Percentiles rank a stretch among this genome's conserved stretches.
Conservation (phyloP, 2,113 vertebrate genomes). For the Lepus americanus region DNA sequence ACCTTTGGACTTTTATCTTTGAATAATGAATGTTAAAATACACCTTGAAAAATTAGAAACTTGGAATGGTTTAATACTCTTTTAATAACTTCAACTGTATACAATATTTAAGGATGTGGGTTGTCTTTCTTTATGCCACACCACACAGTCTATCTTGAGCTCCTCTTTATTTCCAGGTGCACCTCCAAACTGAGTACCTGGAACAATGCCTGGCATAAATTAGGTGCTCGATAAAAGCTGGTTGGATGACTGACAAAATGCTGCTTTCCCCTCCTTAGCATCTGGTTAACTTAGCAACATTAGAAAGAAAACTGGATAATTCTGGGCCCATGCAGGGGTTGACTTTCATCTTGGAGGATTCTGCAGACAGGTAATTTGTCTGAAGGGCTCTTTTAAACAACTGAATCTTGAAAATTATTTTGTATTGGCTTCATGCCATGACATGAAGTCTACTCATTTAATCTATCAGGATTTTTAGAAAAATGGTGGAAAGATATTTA, state of each 20-base stretch:
- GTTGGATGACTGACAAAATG: constrained; percentile 7
- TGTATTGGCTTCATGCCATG: background rate
- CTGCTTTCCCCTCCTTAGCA: background rate
- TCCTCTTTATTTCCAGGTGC: constrained; percentile 5
- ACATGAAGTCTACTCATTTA: background rate
- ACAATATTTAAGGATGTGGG: background rate
- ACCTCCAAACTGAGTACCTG: background rate
- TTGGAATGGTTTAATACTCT: background rate
- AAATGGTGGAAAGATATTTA: constrained; percentile 10
- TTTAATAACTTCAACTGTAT: background rate
- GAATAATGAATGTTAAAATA: background rate
- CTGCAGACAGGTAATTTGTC: background rate
- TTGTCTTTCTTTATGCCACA: background rate
- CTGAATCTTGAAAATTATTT: background rate
- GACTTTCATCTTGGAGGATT: background rate
- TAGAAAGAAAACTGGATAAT: constrained; percentile 24
- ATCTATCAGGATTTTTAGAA: background rate
- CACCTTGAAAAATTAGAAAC: background rate
- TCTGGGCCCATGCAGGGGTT: background rate
- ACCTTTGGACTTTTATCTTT: background rate
- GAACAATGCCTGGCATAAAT: constrained; percentile 41
- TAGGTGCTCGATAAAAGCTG: constrained; percentile 47
- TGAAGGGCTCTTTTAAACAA: background rate
- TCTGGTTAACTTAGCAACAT: background rate
- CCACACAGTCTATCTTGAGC: background rate